phyloP scores from a whole-genome alignment of 2,797 vertebrate species.

The Gymnodraco acuticeps region DNA sequence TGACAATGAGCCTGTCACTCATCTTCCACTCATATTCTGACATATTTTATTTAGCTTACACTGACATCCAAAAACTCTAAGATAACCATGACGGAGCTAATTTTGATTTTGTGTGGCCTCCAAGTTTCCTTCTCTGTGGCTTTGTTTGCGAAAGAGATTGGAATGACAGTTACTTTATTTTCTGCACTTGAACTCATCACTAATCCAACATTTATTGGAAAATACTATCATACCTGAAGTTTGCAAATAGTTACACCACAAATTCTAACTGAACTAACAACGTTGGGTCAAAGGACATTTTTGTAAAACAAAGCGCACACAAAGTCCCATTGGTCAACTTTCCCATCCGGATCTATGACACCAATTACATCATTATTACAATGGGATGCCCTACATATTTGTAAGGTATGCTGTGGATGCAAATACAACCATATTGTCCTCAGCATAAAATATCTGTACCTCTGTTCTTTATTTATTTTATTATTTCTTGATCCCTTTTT shows the following conservation, averaged over 20 bases:
- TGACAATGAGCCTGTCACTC: slow-evolving; percentile 42
- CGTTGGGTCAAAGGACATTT: too few species aligned
- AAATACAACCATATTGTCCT: too few species aligned
- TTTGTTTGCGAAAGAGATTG: slow-evolving; percentile 47
- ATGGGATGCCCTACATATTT: background rate
- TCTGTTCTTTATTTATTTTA: too few species aligned
- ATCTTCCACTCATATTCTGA: slow-evolving; percentile 45
- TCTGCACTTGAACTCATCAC: slow-evolving; percentile 42
- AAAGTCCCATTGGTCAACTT: background rate
- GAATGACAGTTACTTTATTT: slow-evolving; percentile 46
- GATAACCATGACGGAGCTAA: slow-evolving; percentile 48
- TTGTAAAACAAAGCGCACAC: background rate
- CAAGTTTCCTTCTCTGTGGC: slow-evolving; percentile 30
- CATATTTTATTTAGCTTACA: slow-evolving; percentile 51
- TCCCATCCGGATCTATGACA: background rate
- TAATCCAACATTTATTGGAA: slow-evolving; percentile 58
- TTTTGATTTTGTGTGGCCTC: slow-evolving; percentile 40
- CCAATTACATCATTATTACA: background rate
- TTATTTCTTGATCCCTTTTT: background rate
- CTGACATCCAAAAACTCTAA: slow-evolving; percentile 55
- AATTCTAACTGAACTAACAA: slow-evolving; percentile 31
- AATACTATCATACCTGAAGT: slow-evolving; percentile 45
- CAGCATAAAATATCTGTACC: too few species aligned
- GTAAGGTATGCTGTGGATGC: background rate
- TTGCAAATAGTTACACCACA: slow-evolving; percentile 23